Base-by-base conservation (phyloP, 2,888 invertebrate genomes). In the Xylophagus ater region DNA sequence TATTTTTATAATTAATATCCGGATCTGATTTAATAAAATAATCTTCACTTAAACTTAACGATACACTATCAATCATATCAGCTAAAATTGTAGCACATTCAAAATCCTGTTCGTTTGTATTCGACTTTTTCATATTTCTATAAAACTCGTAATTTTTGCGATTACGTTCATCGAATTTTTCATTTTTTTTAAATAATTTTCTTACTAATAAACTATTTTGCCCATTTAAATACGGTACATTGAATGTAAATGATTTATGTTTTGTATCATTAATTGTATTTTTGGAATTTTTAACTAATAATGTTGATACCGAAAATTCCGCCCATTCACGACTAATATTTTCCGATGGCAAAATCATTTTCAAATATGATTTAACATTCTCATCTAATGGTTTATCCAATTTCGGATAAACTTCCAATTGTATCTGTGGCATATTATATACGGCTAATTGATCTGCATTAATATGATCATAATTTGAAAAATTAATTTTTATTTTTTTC, bases 11-110 rank as follows among this genome's bases (percentile, higher is more conserved):
- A 32, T 42, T 39, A 26, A 44, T 41, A 46, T 51, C 53, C 26
- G 58, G 54, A 45, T 66, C 63, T 46, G 64, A 55, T 37, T 58
- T 54, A 30, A 69, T 68, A 43, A 78, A 60, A 3, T 62, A 59
- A 51, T 75, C 69, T 55, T 74, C 73, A 41, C 70, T 62, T 51
- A 74, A 63, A 49, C 71, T 71, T 25, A 74, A 71, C 53, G 76
- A 74, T 21, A 78, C 71, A n/a, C 73, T 68, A 47, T 69, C 66
- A 37, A 79, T 56, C 50, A 79, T 68, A 43, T 72, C 67, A 20
- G 65, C 55, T 30, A 78, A 47, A 18, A 76, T 51, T 28, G 62
- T 58, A 6, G 59, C 59, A 53, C 64, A 58, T 23, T 68, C 56
- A 6, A 48, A 46, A n/a, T 51, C 40, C 2, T 52, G 18, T 13